Percentiles rank a stretch among this genome's conserved stretches.
Evolutionary conservation across 2,888 invertebrate genomes (phyloP).

Genomic region (Volucella zonaria): DNA sequence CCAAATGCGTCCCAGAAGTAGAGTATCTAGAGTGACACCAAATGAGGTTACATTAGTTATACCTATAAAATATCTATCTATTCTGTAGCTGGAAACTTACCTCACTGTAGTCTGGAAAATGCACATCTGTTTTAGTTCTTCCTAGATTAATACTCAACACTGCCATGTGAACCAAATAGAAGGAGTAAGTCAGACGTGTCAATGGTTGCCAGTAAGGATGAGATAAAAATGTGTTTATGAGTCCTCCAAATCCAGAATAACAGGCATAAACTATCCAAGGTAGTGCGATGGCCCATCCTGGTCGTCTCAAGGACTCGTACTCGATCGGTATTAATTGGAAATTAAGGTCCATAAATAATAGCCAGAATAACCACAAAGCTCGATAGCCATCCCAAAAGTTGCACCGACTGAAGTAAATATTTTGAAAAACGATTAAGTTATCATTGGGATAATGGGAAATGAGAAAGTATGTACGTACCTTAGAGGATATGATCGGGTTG

Average conservation of each 20-base stretch:
- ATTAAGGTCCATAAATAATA: constrained; percentile 59
- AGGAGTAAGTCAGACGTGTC: constrained; percentile 66
- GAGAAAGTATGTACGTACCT: constrained; percentile 10
- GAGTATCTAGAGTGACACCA: too few species aligned
- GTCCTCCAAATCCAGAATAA: constrained; percentile 67
- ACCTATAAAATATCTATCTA: too few species aligned
- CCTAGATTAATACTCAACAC: constrained; percentile 55
- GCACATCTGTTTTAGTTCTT: constrained; percentile 33
- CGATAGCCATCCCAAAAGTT: constrained; percentile 53
- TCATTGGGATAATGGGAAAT: neutral
- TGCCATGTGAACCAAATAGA: constrained; percentile 71
- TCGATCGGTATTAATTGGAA: constrained; percentile 28
- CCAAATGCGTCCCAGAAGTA: too few species aligned
- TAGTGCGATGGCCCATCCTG: constrained; percentile 64
- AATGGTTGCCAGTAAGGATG: constrained; percentile 72
- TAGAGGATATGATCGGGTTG: constrained; percentile 66
- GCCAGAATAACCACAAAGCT: constrained; percentile 48
- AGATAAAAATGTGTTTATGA: constrained; percentile 69
- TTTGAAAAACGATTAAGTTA: neutral
- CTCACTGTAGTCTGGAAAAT: constrained; percentile 58
- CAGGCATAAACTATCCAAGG: constrained; percentile 75
- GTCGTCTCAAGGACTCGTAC: constrained; percentile 66
- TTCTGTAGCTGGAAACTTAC: constrained; percentile 19
- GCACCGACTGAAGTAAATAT: neutral
- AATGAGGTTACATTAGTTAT: too few species aligned